These are phyloP conservation scores for Epinotia nisella DNA, from an alignment of 2,888 invertebrate genomes.

Conservation along the genomic window DNA sequence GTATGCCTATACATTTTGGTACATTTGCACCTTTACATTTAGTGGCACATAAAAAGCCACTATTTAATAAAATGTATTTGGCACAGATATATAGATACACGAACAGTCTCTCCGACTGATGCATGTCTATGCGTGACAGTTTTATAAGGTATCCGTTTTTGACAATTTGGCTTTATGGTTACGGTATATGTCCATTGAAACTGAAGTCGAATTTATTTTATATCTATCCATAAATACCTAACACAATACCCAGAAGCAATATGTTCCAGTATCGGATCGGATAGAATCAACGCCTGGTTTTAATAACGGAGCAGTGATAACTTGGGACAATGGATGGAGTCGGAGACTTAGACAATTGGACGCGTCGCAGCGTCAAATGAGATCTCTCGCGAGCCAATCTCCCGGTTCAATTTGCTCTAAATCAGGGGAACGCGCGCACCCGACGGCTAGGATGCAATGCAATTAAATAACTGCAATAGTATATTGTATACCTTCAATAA, in stretches of 20 bases:
- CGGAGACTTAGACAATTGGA: slow-evolving; percentile 70
- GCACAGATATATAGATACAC: not conserved
- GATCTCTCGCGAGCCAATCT: slow-evolving; percentile 76
- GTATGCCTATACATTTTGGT: too few relatives aligned
- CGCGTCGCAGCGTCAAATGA: slow-evolving; percentile 79
- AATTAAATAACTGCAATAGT: slow-evolving; percentile 56
- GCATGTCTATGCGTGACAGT: too few relatives aligned
- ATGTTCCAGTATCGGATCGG: slow-evolving; percentile 29
- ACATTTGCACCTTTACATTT: too few relatives aligned
- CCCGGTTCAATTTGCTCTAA: slow-evolving; percentile 80
- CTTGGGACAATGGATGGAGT: slow-evolving; percentile 43
- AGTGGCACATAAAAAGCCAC: too few relatives aligned
- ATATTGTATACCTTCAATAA: slow-evolving; percentile 4
- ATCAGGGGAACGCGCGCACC: slow-evolving; percentile 68
- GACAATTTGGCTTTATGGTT: too few relatives aligned
- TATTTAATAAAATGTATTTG: not conserved
- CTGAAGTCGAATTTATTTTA: not conserved
- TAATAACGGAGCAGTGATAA: slow-evolving; percentile 43
- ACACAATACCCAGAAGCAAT: slow-evolving; percentile 35
- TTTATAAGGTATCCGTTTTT: too few relatives aligned
- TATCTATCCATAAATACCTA: slow-evolving; percentile 16
- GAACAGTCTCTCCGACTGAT: not conserved
- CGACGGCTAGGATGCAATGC: slow-evolving; percentile 49
- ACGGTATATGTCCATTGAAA: not conserved
- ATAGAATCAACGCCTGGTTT: slow-evolving; percentile 33